These are phyloP conservation scores for Criorhina ranunculi DNA, from an alignment of 2,888 invertebrate genomes.

Conservation along the genomic window DNA sequence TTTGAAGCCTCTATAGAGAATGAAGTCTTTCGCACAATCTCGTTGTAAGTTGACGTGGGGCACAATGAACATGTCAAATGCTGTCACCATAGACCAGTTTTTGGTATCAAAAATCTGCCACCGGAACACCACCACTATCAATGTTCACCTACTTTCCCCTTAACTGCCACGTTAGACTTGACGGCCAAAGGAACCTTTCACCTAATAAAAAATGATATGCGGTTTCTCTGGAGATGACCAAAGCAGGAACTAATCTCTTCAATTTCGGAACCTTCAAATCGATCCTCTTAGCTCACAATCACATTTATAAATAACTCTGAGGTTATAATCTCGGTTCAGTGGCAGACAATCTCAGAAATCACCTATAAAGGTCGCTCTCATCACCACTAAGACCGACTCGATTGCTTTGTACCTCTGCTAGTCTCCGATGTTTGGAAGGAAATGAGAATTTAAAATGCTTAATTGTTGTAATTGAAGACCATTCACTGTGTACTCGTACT, in stretches of 20 bases:
- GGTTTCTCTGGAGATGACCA: not conserved
- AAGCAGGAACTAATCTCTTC: not conserved
- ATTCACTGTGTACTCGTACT: not conserved
- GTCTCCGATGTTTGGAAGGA: conserved; percentile 46
- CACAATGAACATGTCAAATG: no score
- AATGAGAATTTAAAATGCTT: conserved; percentile 50
- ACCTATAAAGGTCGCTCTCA: conserved; percentile 18
- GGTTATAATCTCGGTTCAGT: not conserved
- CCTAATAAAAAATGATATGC: no score
- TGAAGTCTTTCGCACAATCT: no score
- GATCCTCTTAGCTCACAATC: not conserved
- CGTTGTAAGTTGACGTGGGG: no score
- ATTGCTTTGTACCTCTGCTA: not conserved
- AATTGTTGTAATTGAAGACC: conserved; percentile 46
- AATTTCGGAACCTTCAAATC: not conserved
- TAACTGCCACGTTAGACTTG: no score
- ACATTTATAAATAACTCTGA: not conserved
- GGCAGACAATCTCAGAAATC: not conserved
- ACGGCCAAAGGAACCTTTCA: no score
- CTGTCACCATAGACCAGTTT: no score
- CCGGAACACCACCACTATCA: no score
- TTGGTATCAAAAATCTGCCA: no score
- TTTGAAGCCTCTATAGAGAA: no score
- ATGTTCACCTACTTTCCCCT: no score
- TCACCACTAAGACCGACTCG: not conserved